Percentiles rank a stretch among this genome's conserved stretches.
These are phyloP conservation scores for Agelas oroides DNA, from an alignment of 37 sponge, comb jelly and placozoan genomes.

Conservation along the genomic window DNA sequence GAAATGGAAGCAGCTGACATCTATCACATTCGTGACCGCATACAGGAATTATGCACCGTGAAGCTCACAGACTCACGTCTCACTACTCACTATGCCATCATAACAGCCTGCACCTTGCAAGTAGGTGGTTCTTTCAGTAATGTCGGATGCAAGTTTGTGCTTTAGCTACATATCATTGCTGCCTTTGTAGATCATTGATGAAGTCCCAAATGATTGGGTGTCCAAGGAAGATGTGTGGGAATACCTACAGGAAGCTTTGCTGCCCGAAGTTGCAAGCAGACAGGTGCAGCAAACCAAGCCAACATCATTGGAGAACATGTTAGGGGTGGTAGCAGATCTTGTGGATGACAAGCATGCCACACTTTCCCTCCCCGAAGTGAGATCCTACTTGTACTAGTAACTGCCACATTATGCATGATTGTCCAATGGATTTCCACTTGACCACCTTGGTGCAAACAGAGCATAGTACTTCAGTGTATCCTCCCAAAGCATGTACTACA, in stretches of 20 bases:
- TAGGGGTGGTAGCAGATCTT: background rate
- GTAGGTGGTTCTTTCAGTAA: background rate
- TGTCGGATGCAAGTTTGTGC: background rate
- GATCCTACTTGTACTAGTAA: no score
- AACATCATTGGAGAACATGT: background rate
- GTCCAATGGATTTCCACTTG: no score
- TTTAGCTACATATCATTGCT: background rate
- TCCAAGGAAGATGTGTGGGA: background rate
- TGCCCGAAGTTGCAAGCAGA: slow-evolving; percentile 3
- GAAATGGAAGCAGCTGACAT: background rate
- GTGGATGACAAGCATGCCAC: no score
- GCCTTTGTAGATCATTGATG: background rate
- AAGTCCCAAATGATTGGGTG: background rate
- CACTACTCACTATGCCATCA: slow-evolving; percentile 6
- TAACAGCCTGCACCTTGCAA: slow-evolving; percentile 2
- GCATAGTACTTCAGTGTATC: no score
- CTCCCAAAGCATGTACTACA: no score
- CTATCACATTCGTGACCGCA: background rate
- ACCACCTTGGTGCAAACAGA: no score
- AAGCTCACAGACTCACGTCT: slow-evolving; percentile 1
- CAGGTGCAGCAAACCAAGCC: slow-evolving; percentile 2
- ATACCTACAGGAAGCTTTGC: background rate
- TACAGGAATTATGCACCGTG: background rate
- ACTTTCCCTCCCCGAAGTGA: no score
- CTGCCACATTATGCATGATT: no score